Conservation (phyloP, 1,140 invertebrate species). For the Hyles euphorbiae region DNA sequence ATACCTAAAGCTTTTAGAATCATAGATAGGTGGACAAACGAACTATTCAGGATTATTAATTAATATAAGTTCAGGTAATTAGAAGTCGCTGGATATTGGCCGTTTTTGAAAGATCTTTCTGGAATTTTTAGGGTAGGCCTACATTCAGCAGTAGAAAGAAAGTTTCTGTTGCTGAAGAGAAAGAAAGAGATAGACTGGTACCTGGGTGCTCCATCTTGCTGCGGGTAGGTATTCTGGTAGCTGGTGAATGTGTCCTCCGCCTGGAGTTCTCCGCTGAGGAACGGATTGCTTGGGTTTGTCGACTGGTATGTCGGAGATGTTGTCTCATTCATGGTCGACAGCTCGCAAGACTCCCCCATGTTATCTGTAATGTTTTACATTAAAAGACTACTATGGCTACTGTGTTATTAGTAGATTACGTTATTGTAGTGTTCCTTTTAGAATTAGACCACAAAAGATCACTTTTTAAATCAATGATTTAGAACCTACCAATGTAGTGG, state of each 20-base stretch:
- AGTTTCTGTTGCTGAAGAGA: too few relatives aligned
- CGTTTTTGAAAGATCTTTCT: too few relatives aligned
- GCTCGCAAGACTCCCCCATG: constrained; percentile 70
- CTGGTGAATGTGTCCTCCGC: constrained; percentile 76
- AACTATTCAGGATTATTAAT: too few relatives aligned
- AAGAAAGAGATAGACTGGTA: constrained; percentile 11
- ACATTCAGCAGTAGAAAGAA: too few relatives aligned
- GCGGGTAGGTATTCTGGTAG: constrained; percentile 67
- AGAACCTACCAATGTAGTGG: too few relatives aligned
- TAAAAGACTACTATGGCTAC: background rate
- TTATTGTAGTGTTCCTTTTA: too few relatives aligned
- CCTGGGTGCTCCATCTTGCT: constrained; percentile 67
- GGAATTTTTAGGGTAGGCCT: too few relatives aligned
- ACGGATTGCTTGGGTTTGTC: constrained; percentile 72
- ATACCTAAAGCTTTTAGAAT: constrained; percentile 1
- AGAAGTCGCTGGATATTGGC: too few relatives aligned
- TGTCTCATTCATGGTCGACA: constrained; percentile 70
- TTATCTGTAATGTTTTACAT: constrained; percentile 45
- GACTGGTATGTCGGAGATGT: constrained; percentile 69
- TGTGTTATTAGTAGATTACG: too few relatives aligned
- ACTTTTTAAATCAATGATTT: too few relatives aligned
- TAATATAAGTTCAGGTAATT: too few relatives aligned
- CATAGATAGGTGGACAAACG: background rate
- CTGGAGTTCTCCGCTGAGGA: constrained; percentile 61
- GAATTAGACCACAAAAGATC: too few relatives aligned